A percentile compares a stretch with the other conserved stretches of the same genome.
phyloP scores from a whole-genome alignment of 2,797 vertebrate genomes.

The Sarcoramphus papa region DNA sequence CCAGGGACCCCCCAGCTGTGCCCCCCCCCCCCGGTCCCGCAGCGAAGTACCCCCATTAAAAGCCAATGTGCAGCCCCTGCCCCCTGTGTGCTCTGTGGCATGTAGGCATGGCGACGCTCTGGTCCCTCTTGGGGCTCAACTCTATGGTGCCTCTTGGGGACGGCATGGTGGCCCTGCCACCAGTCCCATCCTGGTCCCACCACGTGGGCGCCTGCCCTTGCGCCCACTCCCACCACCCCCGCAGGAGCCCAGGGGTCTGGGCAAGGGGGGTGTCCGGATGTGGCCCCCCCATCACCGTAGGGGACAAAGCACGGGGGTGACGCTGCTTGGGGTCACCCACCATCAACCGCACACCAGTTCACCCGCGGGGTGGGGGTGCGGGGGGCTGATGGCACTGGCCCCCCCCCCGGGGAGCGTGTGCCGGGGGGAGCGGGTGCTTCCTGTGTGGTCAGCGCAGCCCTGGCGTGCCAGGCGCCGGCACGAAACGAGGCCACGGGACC shows the following conservation, averaged over 20 bases:
- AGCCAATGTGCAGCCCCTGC: neutral
- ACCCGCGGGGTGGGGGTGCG: rapidly evolving
- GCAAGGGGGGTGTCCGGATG: neutral
- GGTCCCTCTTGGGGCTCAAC: neutral
- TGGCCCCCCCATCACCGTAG: neutral
- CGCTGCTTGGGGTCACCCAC: too few species aligned
- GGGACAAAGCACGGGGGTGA: neutral
- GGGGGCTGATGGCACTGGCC: too few species aligned
- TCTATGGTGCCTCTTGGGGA: neutral
- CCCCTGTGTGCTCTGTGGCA: neutral
- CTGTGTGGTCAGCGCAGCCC: rapidly evolving
- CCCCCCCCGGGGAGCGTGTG: neutral
- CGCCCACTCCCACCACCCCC: rapidly evolving
- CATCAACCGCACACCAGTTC: neutral
- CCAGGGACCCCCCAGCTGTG: too few species aligned
- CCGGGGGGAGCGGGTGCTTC: too few species aligned
- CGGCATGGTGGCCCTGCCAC: neutral
- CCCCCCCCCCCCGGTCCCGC: rapidly evolving
- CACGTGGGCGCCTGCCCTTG: neutral
- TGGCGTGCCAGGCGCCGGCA: rapidly evolving
- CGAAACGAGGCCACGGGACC: neutral
- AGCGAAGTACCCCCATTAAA: neutral
- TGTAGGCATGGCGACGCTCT: neutral
- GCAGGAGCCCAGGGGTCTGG: neutral
- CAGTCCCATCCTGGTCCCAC: neutral